A percentile compares a stretch with the other conserved stretches of the same genome.
These are phyloP conservation scores for Oxyruncus cristatus DNA, from an alignment of 2,113 vertebrate genomes.

Conservation along the genomic window DNA sequence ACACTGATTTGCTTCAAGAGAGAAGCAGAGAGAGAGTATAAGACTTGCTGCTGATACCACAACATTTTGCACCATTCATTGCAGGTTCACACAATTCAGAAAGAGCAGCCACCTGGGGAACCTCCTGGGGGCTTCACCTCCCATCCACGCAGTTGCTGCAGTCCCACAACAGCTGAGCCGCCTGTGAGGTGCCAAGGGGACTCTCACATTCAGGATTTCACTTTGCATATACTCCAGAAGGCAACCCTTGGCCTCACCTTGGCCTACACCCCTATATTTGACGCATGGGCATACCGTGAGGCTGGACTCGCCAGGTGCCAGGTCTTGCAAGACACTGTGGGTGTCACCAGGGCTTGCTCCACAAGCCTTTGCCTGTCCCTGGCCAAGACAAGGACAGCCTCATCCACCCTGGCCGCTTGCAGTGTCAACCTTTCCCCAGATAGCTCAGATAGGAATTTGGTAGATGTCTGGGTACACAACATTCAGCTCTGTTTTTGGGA, in stretches of 20 bases:
- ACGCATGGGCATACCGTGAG: not conserved
- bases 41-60: not conserved
- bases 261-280: fast-evolving
- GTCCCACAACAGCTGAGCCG: fast-evolving
- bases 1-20: not conserved
- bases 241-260: fast-evolving
- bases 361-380: too few relatives aligned
- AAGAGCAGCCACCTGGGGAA: not conserved
- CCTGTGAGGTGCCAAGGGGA: fast-evolving
- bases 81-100: not conserved
- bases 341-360: fast-evolving
- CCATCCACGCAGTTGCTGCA: fast-evolving
- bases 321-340: fast-evolving
- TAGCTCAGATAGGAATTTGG: not conserved
- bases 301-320: fast-evolving
- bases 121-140: not conserved
- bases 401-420: not conserved
- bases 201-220: not conserved
- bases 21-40: not conserved
- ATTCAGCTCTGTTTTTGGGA: fast-evolving
- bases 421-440: not conserved
- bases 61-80: not conserved
- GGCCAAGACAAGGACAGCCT: not conserved
- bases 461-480: fast-evolving
- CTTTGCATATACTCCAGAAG: not conserved